Evolutionary conservation across 2,797 vertebrate genomes (phyloP).

Genomic region (Syndactyla subalaris): DNA sequence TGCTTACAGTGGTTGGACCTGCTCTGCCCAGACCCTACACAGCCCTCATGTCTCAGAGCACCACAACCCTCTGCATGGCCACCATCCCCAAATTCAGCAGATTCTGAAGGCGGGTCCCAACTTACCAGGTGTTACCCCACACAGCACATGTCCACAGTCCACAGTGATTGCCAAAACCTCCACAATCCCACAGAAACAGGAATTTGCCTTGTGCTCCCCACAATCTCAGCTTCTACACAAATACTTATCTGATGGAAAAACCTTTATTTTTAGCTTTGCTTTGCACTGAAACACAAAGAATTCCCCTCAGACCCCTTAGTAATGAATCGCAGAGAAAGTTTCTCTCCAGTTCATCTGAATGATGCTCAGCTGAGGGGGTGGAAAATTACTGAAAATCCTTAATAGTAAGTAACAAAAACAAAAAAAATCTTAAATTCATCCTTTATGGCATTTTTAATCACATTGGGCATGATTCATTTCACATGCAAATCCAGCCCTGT

Average conservation of each 20-base stretch:
- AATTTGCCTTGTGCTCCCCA: not conserved
- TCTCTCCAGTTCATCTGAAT: conserved; percentile 6
- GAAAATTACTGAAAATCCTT: conserved; percentile 60
- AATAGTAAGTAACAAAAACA: conserved; percentile 22
- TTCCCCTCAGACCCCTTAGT: conserved; percentile 59
- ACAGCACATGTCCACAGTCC: fast-evolving
- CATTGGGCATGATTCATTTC: conserved; percentile 42
- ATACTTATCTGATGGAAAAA: not conserved
- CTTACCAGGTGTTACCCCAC: fast-evolving
- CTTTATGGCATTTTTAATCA: conserved; percentile 15
- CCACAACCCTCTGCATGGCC: not conserved
- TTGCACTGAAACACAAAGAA: conserved; percentile 37
- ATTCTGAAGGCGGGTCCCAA: not conserved
- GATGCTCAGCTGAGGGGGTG: not conserved
- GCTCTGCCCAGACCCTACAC: fast-evolving
- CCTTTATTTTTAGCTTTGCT: conserved; percentile 55
- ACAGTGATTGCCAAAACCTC: not conserved
- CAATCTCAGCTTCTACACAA: not conserved
- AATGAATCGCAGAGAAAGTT: conserved; percentile 41
- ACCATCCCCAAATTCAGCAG: not conserved
- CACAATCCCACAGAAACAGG: not conserved
- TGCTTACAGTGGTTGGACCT: not conserved
- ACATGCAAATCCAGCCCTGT: conserved; percentile 54
- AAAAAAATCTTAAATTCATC: conserved; percentile 24
- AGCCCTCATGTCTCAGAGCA: not conserved